A percentile compares a stretch with the other conserved stretches of the same genome.
These are phyloP conservation scores for Ophthalmolycus amberensis DNA, from an alignment of 2,113 vertebrate genomes.

Conservation along the genomic window DNA sequence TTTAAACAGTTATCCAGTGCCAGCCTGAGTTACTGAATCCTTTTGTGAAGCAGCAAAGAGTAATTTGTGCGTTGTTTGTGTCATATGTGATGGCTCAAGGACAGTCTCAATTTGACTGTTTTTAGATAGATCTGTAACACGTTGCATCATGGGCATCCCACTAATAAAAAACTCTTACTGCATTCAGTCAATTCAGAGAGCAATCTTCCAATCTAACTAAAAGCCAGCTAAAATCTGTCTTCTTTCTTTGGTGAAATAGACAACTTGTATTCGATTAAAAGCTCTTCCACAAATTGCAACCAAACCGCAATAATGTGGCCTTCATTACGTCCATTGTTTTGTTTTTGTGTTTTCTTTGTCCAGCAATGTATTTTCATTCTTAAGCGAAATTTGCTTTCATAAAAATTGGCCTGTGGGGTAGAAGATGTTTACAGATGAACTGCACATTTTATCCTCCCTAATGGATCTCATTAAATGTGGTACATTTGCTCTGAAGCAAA, in stretches of 20 bases:
- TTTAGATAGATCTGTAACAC: conserved; percentile 13
- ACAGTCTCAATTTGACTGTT: conserved; percentile 1
- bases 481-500: not conserved
- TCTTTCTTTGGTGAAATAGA: conserved; percentile 44
- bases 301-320: conserved; percentile 58
- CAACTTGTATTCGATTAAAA: conserved; percentile 54
- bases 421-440: conserved; percentile 19
- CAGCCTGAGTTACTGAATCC: not conserved
- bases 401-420: conserved; percentile 11
- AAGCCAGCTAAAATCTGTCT: conserved; percentile 42
- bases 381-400: not conserved
- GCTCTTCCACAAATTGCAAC: conserved; percentile 37
- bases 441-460: conserved; percentile 11
- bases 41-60: conserved; percentile 2
- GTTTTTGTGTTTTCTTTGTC: conserved; percentile 28
- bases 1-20: conserved; percentile 4
- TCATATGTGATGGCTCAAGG: conserved; percentile 4
- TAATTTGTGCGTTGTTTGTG: conserved; percentile 12
- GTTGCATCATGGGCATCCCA: conserved; percentile 12
- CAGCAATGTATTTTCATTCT: conserved; percentile 17
- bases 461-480: conserved; percentile 14
- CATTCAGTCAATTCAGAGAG: conserved; percentile 10
- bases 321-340: conserved; percentile 38
- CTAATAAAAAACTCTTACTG: not conserved
- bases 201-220: not conserved